Evolutionary conservation across 2,113 vertebrate species (phyloP), one percentile per base, ranked within the genome.

Genomic region (Rousettus leschenaultii): DNA sequence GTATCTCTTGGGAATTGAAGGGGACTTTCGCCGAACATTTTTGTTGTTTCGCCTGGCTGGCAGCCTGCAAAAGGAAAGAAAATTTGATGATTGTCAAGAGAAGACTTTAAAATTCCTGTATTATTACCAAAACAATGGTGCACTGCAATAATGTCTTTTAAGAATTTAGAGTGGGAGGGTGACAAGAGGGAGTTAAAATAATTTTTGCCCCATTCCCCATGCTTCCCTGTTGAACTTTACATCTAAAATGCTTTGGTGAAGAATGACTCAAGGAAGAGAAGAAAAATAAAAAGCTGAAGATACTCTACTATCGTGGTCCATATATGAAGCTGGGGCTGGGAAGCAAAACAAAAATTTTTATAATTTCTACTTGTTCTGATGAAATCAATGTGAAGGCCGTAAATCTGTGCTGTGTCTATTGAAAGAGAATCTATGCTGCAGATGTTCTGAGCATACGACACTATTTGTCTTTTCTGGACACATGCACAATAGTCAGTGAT

Each of bases 11-110:
- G 45, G 97, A 95, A 66, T 43, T 92, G 65, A 91, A 79, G 0
- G 98, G 86, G 22, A 95, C 98, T 97, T 98, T 98, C 0, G 68
- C 63, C 61, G 97, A 98, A 86, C 97, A 97, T 96, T 92, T 98
- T 66, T 97, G 94, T 82, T 98, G 97, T 73, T 98, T 99, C 79
- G 98, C 97, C 92, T 98, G 98, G 68, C 79, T 98, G 86, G 92
- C 86, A 45, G 98, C 97, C 99, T 99, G 84, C 16, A 93, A 48
- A 95, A 92, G 93, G 78, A 96, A 80, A 85, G 53, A 96, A 92
- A 80, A 86, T 80, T 24, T 61, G 19, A 38, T 55, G 51, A 75
- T 53, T 28, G 9, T 86, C 73, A 61, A 45, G 2, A 79, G 8
- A 59, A 79, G 15, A 53, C n/a, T 53, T 95, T 65, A 53, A 68